Evolutionary conservation across 2,113 vertebrate species (phyloP).

Genomic region (Nannobrachium achirus): DNA sequence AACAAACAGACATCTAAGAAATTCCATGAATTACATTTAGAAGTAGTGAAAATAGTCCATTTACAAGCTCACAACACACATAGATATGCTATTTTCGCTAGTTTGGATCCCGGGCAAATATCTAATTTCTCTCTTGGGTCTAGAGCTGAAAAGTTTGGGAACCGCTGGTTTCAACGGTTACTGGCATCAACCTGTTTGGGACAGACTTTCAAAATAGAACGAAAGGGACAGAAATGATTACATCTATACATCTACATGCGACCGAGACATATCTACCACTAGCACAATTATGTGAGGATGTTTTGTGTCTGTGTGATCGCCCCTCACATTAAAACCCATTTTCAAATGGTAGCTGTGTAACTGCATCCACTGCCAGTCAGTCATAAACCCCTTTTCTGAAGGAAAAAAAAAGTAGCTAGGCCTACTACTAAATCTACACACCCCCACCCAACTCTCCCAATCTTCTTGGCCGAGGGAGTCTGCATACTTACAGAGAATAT

Average conservation of each 20-base stretch:
- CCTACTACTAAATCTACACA: conserved; percentile 17
- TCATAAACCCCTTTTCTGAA: not conserved
- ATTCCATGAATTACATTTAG: too few relatives aligned
- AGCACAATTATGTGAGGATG: not conserved
- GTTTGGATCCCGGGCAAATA: too few relatives aligned
- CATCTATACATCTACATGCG: too few relatives aligned
- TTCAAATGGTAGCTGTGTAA: not conserved
- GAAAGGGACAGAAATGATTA: too few relatives aligned
- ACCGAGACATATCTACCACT: not conserved
- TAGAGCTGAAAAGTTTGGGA: too few relatives aligned
- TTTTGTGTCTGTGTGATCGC: not conserved
- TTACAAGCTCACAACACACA: not conserved
- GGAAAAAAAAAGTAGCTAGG: conserved; percentile 1
- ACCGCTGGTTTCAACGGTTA: too few relatives aligned
- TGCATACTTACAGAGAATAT: conserved; percentile 65
- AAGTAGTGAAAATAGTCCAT: too few relatives aligned
- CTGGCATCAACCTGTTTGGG: not conserved
- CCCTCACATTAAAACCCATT: too few relatives aligned
- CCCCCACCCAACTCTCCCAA: conserved; percentile 28
- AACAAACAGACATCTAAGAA: too few relatives aligned
- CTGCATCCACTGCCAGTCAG: not conserved
- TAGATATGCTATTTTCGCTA: not conserved
- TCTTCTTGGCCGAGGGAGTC: conserved; percentile 32
- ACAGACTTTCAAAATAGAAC: not conserved
- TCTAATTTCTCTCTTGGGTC: too few relatives aligned